A percentile compares a stretch with the other conserved stretches of the same genome.
These are phyloP conservation scores for Hypocryptadius cinnamomeus DNA, from an alignment of 2,113 vertebrate genomes.

Conservation along the genomic window DNA sequence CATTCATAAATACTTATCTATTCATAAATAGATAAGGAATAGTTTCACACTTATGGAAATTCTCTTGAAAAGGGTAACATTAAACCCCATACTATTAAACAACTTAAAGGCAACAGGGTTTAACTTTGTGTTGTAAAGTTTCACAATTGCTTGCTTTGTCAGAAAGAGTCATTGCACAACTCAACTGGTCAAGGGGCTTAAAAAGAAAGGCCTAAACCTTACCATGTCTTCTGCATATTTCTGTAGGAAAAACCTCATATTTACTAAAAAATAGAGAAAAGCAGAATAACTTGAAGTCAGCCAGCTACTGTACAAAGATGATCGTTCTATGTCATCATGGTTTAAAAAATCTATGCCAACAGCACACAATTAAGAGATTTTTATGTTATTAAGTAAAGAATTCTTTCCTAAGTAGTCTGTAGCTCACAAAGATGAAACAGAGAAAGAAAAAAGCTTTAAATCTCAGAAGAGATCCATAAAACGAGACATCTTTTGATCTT, in stretches of 20 bases:
- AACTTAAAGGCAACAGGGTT: neutral
- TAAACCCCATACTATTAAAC: neutral
- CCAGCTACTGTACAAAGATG: neutral
- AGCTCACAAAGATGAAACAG: neutral
- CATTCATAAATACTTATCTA: neutral
- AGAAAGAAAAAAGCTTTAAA: neutral
- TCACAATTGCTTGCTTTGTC: neutral
- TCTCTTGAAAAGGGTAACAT: neutral
- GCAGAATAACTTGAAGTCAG: neutral
- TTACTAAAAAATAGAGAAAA: neutral
- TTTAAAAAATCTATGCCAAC: neutral
- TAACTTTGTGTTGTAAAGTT: neutral
- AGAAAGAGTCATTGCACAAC: neutral
- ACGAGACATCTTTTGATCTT: neutral
- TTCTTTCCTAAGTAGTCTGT: neutral
- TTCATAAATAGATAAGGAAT: neutral
- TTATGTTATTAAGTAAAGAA: neutral
- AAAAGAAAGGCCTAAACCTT: neutral
- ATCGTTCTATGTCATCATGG: accelerated
- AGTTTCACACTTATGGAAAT: neutral
- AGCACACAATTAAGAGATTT: neutral
- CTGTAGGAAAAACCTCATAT: neutral
- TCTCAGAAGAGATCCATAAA: neutral
- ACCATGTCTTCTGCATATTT: neutral
- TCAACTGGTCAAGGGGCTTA: neutral